These are phyloP conservation scores for Leptopterna dolabrata DNA, from an alignment of 2,888 invertebrate species.

Conservation along the genomic window DNA sequence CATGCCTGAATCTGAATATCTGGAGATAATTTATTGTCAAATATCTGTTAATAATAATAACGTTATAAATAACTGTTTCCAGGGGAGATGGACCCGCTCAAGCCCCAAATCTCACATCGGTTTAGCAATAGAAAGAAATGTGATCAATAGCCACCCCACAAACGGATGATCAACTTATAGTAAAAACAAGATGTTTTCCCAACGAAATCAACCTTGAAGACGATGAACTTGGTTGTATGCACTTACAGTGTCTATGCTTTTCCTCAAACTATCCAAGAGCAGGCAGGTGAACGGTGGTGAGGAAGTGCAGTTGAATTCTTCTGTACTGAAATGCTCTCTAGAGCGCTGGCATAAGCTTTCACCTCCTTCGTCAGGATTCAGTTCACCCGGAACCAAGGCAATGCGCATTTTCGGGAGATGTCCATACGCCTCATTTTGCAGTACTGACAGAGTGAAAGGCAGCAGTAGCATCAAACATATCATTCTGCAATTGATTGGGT, in stretches of 20 bases:
- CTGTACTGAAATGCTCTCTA: background rate
- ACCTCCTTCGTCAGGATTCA: conserved; percentile 64
- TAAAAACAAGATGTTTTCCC: too few relatives aligned
- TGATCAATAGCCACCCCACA: too few relatives aligned
- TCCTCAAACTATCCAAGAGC: conserved; percentile 32
- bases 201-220: too few relatives aligned
- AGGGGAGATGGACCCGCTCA: too few relatives aligned
- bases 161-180: too few relatives aligned
- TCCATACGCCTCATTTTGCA: conserved; percentile 91
- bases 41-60: too few relatives aligned
- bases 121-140: too few relatives aligned
- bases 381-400: conserved; percentile 85
- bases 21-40: too few relatives aligned
- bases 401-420: conserved; percentile 84
- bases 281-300: conserved; percentile 54
- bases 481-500: conserved; percentile 70
- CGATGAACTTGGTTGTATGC: too few relatives aligned
- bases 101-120: too few relatives aligned
- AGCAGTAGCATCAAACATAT: conserved; percentile 87
- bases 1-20: too few relatives aligned
- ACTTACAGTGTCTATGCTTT: conserved; percentile 53
- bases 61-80: too few relatives aligned
- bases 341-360: background rate
- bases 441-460: conserved; percentile 85
- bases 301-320: conserved; percentile 50